These are phyloP conservation scores for Aphelocoma californica DNA, from an alignment of 2,797 vertebrate genomes.

Conservation along the genomic window DNA sequence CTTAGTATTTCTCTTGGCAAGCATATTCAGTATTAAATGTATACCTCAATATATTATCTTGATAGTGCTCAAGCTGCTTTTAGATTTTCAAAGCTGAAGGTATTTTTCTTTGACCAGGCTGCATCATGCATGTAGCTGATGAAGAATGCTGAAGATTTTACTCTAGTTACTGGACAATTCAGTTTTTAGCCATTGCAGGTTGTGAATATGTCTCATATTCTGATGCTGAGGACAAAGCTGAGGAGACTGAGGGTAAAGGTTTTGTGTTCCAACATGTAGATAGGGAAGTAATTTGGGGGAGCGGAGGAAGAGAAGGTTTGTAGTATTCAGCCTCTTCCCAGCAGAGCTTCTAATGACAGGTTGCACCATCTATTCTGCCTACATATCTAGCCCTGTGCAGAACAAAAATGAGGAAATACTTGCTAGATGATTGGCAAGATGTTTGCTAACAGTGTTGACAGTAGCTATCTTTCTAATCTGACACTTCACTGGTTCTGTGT, in stretches of 20 bases:
- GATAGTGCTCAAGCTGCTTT: background rate
- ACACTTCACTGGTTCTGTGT: background rate
- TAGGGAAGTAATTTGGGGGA: background rate
- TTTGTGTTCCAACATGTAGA: background rate
- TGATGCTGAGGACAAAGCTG: background rate
- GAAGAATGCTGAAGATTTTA: background rate
- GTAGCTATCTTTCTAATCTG: background rate
- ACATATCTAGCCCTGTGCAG: background rate
- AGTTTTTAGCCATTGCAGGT: background rate
- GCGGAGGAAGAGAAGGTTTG: background rate
- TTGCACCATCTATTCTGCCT: background rate
- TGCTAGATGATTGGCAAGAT: background rate
- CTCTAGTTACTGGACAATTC: background rate
- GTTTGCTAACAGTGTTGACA: background rate
- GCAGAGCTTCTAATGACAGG: background rate
- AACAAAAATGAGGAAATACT: constrained; percentile 33
- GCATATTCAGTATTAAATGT: background rate
- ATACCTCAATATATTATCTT: background rate
- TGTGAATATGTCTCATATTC: background rate
- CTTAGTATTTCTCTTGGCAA: background rate
- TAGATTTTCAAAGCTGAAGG: background rate
- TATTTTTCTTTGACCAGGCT: background rate
- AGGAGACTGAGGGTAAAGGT: background rate
- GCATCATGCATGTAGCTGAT: rapidly evolving
- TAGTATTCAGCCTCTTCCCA: background rate